A percentile compares a stretch with the other conserved stretches of the same genome.
Evolutionary conservation across 2,888 invertebrate genomes (phyloP).

Genomic region (Lycocerus yunnanus): DNA sequence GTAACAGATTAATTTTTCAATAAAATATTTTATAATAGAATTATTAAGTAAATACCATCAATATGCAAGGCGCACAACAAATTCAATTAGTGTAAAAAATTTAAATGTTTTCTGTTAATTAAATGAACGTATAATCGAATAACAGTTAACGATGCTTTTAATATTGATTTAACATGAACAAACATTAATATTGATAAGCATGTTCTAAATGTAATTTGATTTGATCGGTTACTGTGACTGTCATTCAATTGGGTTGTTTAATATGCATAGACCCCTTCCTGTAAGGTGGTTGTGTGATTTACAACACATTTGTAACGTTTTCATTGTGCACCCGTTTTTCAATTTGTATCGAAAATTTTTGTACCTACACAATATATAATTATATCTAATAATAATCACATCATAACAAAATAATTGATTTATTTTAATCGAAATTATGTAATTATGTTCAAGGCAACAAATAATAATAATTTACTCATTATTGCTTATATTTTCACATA

Average conservation of each 20-base stretch:
- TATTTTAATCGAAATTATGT: neutral
- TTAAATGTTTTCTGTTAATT: neutral
- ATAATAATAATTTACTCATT: neutral
- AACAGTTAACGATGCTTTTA: conserved; percentile 9
- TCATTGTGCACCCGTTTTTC: neutral
- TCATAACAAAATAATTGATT: neutral
- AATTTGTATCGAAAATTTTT: neutral
- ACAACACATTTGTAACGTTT: conserved; percentile 9
- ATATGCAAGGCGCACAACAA: neutral
- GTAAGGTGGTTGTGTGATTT: conserved; percentile 14
- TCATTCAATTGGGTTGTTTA: conserved; percentile 20
- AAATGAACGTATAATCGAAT: neutral
- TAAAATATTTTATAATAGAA: neutral
- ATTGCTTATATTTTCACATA: neutral
- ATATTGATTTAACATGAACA: conserved; percentile 23
- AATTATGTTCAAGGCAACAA: neutral
- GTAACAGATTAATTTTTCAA: neutral
- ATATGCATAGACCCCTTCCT: conserved; percentile 7
- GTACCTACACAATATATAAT: neutral
- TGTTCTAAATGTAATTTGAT: conserved; percentile 32
- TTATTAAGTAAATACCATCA: neutral
- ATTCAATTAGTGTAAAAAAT: neutral
- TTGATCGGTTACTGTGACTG: conserved; percentile 22
- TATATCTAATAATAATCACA: neutral
- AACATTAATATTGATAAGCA: conserved; percentile 32